Evolutionary conservation across 1,140 invertebrate species (phyloP), one percentile per base, ranked within the genome.

Genomic region (Acromyrmex heyeri): DNA sequence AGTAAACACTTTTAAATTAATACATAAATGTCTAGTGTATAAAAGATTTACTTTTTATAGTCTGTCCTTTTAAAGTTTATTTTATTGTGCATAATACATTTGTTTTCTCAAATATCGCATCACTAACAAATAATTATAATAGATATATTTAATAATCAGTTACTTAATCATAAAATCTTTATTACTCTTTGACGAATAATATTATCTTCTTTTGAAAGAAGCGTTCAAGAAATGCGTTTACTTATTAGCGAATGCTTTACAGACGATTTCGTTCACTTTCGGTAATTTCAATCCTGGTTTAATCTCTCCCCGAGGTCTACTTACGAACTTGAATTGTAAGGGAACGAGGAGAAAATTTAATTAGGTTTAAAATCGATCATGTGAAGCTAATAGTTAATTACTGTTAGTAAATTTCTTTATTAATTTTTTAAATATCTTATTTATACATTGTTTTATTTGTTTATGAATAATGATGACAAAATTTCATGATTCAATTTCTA

Each of bases 201-300:
- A n/a, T 76, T 61, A 61, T 77, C 57, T 76, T 76, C 7, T 62
- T 44, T 62, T 38, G 21, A 67, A 12, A 18, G 18, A 67, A 48
- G 4, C 64, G 64, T 18, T 67, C 34, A 21, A 67, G 10, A 27
- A 64, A 65, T 64, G 76, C 24, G 6, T 2, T 62, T 38, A 48
- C 12, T 78, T 24, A 78, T 78, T 65, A 77, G 24, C 75, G 7
- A 24, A 38, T 5, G 6, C 16, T 64, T 78, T 78, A 78, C 76
- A 24, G 38, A 44, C 2, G 38, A 61, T 65, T 77, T 78, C 59
- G 16, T 5, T 5, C 6, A 30, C 59, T 64, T 78, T 65, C 38
- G 59, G 59, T 65, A 78, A 78, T 50, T 50, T 78, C 59, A 27
- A 78, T 77, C 24, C 12, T 62, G 48, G 24, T 78, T 78, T 30